Evolutionary conservation across 2,113 vertebrate genomes (phyloP).

Genomic region (Centropristis striata): DNA sequence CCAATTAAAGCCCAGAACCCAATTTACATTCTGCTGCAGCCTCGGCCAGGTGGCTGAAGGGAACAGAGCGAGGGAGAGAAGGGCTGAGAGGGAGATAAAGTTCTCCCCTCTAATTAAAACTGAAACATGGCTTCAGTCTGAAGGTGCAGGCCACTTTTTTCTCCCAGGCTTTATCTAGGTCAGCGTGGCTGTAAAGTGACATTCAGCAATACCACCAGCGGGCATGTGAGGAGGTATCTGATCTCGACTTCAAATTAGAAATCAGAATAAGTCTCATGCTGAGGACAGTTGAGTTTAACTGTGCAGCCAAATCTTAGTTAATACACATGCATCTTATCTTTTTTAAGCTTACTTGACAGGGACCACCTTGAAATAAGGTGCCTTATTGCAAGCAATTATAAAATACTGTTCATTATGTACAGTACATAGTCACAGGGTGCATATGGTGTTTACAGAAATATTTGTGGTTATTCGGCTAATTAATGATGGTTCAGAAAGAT

Average conservation of each 20-base stretch:
- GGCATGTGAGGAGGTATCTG: neutral
- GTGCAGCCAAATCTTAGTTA: neutral
- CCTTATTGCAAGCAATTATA: no score
- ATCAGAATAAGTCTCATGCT: constrained; percentile 1
- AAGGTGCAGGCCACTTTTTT: constrained; percentile 58
- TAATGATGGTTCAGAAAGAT: no score
- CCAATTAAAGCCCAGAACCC: constrained; percentile 69
- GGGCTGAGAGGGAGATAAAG: constrained; percentile 66
- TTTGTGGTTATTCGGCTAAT: no score
- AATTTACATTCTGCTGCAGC: constrained; percentile 72
- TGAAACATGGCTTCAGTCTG: constrained; percentile 63
- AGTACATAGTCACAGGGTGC: no score
- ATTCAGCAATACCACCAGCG: constrained; percentile 41
- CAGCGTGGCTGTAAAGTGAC: constrained; percentile 61
- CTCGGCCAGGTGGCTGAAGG: constrained; percentile 66
- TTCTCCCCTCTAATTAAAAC: constrained; percentile 75
- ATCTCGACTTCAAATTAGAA: constrained; percentile 47
- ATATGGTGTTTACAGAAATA: no score
- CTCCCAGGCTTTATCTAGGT: constrained; percentile 68
- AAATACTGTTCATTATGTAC: no score
- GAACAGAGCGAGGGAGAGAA: constrained; percentile 34
- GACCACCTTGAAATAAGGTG: no score
- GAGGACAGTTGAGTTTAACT: neutral
- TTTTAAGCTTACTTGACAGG: no score
- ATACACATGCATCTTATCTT: neutral